phyloP scores from a whole-genome alignment of 2,888 invertebrate species.

The Drepanosiphum platanoidis region DNA sequence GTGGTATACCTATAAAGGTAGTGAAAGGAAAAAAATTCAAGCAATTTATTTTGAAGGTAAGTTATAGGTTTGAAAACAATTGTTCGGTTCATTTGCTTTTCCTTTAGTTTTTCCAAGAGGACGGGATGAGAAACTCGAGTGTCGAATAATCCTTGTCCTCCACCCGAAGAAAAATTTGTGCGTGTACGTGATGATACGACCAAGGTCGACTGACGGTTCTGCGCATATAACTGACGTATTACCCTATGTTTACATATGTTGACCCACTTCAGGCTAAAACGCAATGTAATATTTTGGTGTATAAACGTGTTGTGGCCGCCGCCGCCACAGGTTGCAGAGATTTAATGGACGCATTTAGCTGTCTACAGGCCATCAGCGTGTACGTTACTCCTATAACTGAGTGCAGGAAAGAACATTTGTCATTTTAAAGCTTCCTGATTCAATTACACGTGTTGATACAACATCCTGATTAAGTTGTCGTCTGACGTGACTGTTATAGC shows the following conservation, averaged over 20 bases:
- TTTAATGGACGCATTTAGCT: not conserved
- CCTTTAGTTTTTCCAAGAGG: not conserved
- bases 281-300: no score
- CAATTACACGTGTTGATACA: not conserved
- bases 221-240: not conserved
- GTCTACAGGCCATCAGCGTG: not conserved
- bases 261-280: not conserved
- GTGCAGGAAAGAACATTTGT: not conserved
- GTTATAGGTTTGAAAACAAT: no score
- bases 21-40: no score
- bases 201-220: not conserved
- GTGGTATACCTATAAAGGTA: no score
- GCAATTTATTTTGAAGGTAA: no score
- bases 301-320: no score
- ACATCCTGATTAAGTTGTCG: not conserved
- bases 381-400: no score
- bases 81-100: no score
- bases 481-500: not conserved
- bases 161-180: not conserved
- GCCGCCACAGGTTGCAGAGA: not conserved
- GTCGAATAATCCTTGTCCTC: no score
- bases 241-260: not conserved
- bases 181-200: not conserved
- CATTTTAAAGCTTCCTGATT: not conserved
- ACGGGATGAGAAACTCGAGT: not conserved